Base-by-base conservation (phyloP, 2,888 invertebrate species). In the Apodemia duryi region DNA sequence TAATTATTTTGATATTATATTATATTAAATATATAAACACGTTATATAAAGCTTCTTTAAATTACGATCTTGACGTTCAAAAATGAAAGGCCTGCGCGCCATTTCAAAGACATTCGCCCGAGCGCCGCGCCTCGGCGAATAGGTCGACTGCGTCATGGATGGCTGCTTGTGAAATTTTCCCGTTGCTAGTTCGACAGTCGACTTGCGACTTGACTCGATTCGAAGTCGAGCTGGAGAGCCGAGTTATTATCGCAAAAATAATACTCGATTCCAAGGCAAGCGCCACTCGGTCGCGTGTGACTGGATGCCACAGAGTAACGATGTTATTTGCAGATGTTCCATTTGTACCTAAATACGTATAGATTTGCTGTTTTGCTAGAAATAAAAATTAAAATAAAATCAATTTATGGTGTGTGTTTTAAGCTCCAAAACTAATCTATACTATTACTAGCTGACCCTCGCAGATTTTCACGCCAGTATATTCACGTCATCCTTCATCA, bases 101-200 rank as follows among this genome's bases (percentile, higher is more conserved):
- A 72, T 71, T 70, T 70, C 69, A 70, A 72, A 74, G 73, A 74
- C 72, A 73, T 70, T 62, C 43, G 41, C 72, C 72, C 70, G 71
- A 66, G 68, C 71, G 71, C 66, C 69, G 71, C 69, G 73, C 69
- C 66, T 69, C 68, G 71, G 21, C 73, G 74, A 72, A 71, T 70
- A 74, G 72, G 70, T 73, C 74, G 72, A 75, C 69, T 67, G 65
- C 77, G 81, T 79, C 81, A 84, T 76, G 84, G 79, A 75, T 78
- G 79, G 83, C 74, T 79, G 83, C 78, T 77, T 80, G 80, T 75
- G 81, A 82, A 80, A 82, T 80, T 81, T 77, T 76, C 76, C 77
- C 77, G 77, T 77, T 75, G 73, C 70, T 71, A 62, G 69, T 65
- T 66, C 70, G 67, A 70, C 38, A 49, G 49, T 68, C 67, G 62